These are phyloP conservation scores for Branchellion lobata DNA, from an alignment of 2,888 invertebrate genomes.

Conservation along the genomic window DNA sequence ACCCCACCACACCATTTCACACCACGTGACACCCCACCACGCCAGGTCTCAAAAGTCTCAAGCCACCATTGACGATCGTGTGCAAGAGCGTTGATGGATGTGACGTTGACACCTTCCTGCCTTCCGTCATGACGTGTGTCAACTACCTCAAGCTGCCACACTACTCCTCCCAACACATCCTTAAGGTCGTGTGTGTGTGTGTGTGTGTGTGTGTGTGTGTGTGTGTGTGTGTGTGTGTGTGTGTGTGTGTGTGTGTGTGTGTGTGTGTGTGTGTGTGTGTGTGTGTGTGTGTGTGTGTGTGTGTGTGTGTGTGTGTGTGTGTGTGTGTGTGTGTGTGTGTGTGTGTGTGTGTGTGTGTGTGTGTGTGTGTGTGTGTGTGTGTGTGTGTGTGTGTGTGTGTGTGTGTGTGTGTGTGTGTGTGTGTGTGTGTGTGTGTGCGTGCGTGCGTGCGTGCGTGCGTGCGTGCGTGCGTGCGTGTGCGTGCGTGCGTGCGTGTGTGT, in stretches of 20 bases:
- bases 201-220: too few species aligned
- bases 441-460: too few species aligned
- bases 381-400: too few species aligned
- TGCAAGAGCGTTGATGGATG: slow-evolving; percentile 86
- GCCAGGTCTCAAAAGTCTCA: slow-evolving; percentile 68
- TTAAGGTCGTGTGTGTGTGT: too few species aligned
- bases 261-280: slow-evolving; percentile 23
- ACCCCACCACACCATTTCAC: not conserved
- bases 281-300: not conserved
- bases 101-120: slow-evolving; percentile 93
- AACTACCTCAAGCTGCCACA: slow-evolving; percentile 99
- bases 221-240: slow-evolving; percentile 23
- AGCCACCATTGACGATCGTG: slow-evolving; percentile 93
- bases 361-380: too few species aligned
- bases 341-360: too few species aligned
- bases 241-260: slow-evolving; percentile 23
- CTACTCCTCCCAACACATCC: slow-evolving; percentile 85
- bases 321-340: too few species aligned
- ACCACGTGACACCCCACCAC: not conserved
- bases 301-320: not conserved
- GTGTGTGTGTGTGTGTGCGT: too few species aligned
- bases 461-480: too few species aligned
- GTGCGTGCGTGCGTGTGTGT: too few species aligned
- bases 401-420: too few species aligned
- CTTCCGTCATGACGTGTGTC: slow-evolving; percentile 99